Evolutionary conservation across 2,797 vertebrate species (phyloP), one percentile per base, ranked within the genome.

Genomic region (Neosilurus hyrtlii): DNA sequence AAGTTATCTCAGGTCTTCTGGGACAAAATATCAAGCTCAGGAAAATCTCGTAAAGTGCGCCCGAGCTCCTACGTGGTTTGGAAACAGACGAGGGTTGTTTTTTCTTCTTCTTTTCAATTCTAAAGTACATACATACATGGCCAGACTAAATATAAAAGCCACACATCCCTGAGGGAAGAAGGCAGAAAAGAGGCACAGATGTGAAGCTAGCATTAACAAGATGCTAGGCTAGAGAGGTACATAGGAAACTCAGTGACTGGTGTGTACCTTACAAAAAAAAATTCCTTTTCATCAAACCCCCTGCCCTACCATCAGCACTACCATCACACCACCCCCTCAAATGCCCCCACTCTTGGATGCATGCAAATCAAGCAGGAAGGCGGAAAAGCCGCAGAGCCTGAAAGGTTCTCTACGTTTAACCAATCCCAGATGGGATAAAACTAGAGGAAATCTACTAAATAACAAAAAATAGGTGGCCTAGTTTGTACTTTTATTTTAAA

Each of bases 241-340:
- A 79, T 79, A 78, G 61, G 61, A 49, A 78, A 84, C 3, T 43
- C 37, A 3, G 37, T 18, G 16, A n/a, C 80, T 52, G 20, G 65
- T 65, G 26, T 63, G 56, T 73, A 83, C 87, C 83, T 82, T n/a
- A 79, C 83, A 78, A 86, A 75, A 84, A 84, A 87, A 84, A 87
- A 89, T 89, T 88, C 87, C 82, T 87, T 15, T 20, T 14, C n/a
- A 9, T 43, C 49, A 35, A 35, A 54, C 66, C 70, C 63, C 62
- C 73, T 71, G 70, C 79, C 51, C 63, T 1, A 0, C 26, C 26
- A 1, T n/a, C n/a, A n/a, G n/a, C n/a, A n/a, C n/a, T n/a, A n/a
- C n/a, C n/a, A n/a, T n/a, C 43, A 9, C 2, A 71, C 22, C 18
- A 20, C 20, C 73, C 14, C 68, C 43, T 30, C 24, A 72, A 72